Evolutionary conservation across 2,113 vertebrate species (phyloP), one percentile per base, ranked within the genome.

Genomic region (Spea bombifrons): DNA sequence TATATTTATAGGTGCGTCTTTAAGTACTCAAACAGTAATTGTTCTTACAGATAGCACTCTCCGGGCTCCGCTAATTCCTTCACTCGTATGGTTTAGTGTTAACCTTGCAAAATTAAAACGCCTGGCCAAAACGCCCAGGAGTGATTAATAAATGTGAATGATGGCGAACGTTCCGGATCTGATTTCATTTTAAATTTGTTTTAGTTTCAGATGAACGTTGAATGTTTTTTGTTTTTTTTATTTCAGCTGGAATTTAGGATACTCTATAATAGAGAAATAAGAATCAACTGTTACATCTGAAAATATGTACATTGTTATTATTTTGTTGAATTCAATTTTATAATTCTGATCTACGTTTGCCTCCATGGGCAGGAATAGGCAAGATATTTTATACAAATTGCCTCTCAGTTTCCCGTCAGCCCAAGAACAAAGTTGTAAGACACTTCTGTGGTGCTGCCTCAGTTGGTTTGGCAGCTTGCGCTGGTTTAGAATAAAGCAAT

Each of bases 121-220:
- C 71, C 57, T 49, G 55, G 50, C 59, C 64, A 46, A n/a, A 73
- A 63, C 44, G 55, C 78, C 71, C 63, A 68, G 65, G 71, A 57
- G 63, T 68, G 74, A 68, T 74, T 80, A 80, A 80, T 80, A 80
- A 80, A 80, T 68, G 65, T 74, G 71, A 80, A 74, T 68, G 16
- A 80, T 80, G 64, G 52, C n/a, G 61, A 64, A 16, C n/a, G 61
- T 47, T 59, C 75, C 4, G 8, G 52, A 48, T 9, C 55, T n/a
- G 57, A 69, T 69, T 45, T 53, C 10, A 8, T 53, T 53, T 53
- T 9, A 8, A 8, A 13, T 59, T 59, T 12, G 9, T 59, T 59
- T 59, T 59, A 5, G 15, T 59, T 59, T 59, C 10, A 59, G 6
- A 52, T 52, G 30, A 30, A 30, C 1, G 30, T 30, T 30, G 30